Base-by-base conservation (phyloP, 2,888 invertebrate species). In the Lingula anatina region DNA sequence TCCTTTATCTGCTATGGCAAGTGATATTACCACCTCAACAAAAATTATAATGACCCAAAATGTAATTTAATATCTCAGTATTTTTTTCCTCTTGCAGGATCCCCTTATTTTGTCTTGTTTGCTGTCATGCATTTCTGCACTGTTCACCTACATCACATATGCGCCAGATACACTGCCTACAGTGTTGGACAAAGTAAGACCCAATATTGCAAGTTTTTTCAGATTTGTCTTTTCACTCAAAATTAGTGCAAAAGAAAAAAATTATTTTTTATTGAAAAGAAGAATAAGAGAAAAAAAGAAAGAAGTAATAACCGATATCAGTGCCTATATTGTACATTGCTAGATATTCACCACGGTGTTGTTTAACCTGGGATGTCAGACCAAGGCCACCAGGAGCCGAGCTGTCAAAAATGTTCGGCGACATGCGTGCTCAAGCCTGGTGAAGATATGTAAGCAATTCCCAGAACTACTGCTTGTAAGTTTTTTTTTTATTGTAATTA, bases 91-190 rank as follows among this genome's bases (percentile, higher is more conserved):
- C n/a, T 57, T 63, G 18, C 65, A 75, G 48, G 88, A 92, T 78
- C 89, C 93, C 1, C 80, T 89, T 55, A 83, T 92, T 46, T 79
- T 89, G 24, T 93, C 93, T 0, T 84, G 88, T 44, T 77, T 91
- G 49, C 79, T 95, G n/a, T 93, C 93, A 0, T 90, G 91, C 77
- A 87, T 94, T 59, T 94, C 93, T 1, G 89, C 92, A 0, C 81
- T 94, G 2, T 92, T 93, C 74, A 89, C 91, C 26, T 93, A 92
- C 79, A 82, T 94, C 23, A 89, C 88, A 67, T 88, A 90, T 83
- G 88, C 89, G 0, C 88, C 89, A 36, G 88, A 73, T 12, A 78
- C 89, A 27, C 71, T 93, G 44, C 88, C 89, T 0, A 83, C 86
- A 38, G 90, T 92, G 2, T 74, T 94, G 47, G 88, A 91, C 61